A percentile compares a stretch with the other conserved stretches of the same genome.
Evolutionary conservation across 2,113 vertebrate species (phyloP).

Genomic region (Ifrita kowaldi): DNA sequence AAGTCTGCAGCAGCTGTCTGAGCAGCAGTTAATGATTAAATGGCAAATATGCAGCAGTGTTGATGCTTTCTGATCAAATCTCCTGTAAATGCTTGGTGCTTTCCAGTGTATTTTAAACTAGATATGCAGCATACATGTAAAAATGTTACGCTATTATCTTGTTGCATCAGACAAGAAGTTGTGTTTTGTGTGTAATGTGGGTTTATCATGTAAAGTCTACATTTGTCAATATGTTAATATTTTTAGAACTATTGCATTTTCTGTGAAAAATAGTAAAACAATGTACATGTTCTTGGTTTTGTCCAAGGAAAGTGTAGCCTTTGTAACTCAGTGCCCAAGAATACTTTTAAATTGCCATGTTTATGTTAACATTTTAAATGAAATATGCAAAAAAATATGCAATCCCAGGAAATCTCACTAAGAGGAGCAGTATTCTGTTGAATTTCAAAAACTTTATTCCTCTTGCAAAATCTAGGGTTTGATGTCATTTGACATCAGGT

Average conservation of each 20-base stretch:
- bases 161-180: neutral
- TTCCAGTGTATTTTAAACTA: neutral
- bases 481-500: neutral
- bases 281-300: neutral
- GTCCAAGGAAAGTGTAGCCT: neutral
- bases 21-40: constrained; percentile 8
- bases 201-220: neutral
- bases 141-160: neutral
- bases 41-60: neutral
- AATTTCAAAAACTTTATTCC: neutral
- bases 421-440: neutral
- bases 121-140: neutral
- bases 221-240: neutral
- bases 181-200: neutral
- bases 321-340: neutral
- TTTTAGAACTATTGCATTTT: neutral
- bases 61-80: neutral
- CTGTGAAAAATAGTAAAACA: neutral
- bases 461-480: neutral
- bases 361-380: neutral
- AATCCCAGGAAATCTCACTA: neutral
- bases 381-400: neutral
- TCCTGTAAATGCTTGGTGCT: neutral
- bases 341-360: neutral
- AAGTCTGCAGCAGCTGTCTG: neutral